These are phyloP conservation scores for Zaprionus obscuricornis DNA, from an alignment of 2,888 invertebrate species.

Conservation along the genomic window DNA sequence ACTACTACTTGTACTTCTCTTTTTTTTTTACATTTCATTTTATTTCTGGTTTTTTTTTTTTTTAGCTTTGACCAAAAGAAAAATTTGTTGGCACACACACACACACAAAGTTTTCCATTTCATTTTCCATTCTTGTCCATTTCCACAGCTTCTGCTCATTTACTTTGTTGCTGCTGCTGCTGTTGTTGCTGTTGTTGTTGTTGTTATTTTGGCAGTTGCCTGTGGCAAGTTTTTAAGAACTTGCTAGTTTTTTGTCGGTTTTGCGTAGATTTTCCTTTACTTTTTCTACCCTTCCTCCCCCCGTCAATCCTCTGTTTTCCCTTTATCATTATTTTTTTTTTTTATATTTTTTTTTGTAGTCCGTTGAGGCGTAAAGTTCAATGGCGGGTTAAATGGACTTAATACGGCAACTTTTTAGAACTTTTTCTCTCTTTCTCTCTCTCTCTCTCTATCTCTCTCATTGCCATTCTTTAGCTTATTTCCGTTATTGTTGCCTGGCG, in stretches of 20 bases:
- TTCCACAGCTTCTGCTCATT: constrained; percentile 33
- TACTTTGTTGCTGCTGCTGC: constrained; percentile 11
- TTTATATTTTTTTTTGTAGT: constrained; percentile 56
- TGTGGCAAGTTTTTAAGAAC: constrained; percentile 68
- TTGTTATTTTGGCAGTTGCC: constrained; percentile 54
- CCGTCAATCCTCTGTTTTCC: neutral
- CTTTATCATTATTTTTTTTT: neutral
- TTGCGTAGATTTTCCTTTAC: constrained; percentile 41
- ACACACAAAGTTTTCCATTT: constrained; percentile 76
- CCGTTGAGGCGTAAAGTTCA: constrained; percentile 78
- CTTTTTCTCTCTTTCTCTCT: constrained; percentile 38
- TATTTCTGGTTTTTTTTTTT: constrained; percentile 8
- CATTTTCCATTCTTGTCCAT: constrained; percentile 69
- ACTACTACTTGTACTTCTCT: neutral
- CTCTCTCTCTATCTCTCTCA: neutral
- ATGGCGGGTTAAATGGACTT: constrained; percentile 80
- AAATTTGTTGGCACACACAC: constrained; percentile 63
- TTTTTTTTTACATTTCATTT: constrained; percentile 7
- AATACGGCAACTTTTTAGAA: constrained; percentile 72
- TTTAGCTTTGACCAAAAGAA: constrained; percentile 21
- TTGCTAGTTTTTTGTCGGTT: constrained; percentile 57
- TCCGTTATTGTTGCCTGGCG: constrained; percentile 52
- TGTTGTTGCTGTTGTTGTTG: constrained; percentile 28
- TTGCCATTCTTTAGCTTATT: constrained; percentile 21
- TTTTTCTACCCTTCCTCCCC: neutral